A percentile compares a stretch with the other conserved stretches of the same genome.
Conservation (phyloP, 2,797 vertebrate species). For the Pagetopsis macropterus region DNA sequence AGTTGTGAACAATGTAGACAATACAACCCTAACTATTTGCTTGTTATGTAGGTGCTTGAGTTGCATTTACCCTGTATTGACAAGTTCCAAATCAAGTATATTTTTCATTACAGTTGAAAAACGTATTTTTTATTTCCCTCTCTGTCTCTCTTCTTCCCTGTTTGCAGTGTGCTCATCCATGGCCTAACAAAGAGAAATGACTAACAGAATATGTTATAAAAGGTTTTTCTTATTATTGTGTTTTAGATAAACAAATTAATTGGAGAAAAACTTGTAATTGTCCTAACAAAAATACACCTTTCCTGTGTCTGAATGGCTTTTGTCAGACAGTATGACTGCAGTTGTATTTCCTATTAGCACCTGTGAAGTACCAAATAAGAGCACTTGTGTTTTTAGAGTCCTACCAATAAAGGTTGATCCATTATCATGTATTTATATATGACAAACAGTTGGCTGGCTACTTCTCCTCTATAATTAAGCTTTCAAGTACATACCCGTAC, state of each 20-base stretch:
- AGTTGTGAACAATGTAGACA: conserved; percentile 46
- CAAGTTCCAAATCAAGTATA: conserved; percentile 15
- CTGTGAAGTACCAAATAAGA: conserved; percentile 10
- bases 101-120: conserved; percentile 23
- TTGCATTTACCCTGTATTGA: conserved; percentile 29
- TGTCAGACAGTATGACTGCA: background rate
- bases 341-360: conserved; percentile 17
- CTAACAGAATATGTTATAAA: conserved; percentile 38
- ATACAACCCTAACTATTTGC: conserved; percentile 15
- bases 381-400: conserved; percentile 9
- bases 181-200: conserved; percentile 35
- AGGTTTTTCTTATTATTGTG: conserved; percentile 8
- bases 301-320: conserved; percentile 5
- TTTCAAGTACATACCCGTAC: conserved; percentile 4
- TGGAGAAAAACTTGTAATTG: conserved; percentile 1
- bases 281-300: conserved; percentile 14
- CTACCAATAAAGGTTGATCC: conserved; percentile 16
- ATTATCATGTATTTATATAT: conserved; percentile 14
- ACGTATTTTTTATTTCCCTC: conserved; percentile 7
- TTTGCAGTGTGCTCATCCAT: conserved; percentile 20
- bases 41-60: conserved; percentile 36
- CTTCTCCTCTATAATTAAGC: conserved; percentile 9
- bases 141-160: background rate
- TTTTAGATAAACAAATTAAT: conserved; percentile 36
- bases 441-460: conserved; percentile 13